Evolutionary conservation across 2,113 vertebrate genomes (phyloP).

Genomic region (Salvelinus fontinalis): DNA sequence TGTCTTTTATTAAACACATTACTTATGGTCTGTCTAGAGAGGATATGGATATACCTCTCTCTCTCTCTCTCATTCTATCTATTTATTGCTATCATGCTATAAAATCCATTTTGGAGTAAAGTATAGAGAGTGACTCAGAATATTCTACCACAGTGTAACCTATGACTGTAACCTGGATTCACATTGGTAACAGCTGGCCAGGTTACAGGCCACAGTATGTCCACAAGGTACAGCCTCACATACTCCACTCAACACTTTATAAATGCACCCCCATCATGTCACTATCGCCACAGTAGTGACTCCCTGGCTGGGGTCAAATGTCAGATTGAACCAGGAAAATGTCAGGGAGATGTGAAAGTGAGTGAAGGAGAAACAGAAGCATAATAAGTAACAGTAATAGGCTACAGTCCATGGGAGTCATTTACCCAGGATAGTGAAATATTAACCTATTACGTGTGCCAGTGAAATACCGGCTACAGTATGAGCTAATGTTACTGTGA

Average conservation of each 20-base stretch:
- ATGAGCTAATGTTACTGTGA: conserved; percentile 25
- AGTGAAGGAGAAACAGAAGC: not conserved
- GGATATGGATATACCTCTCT: too few relatives aligned
- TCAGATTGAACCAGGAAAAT: conserved; percentile 33
- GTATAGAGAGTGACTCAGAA: conserved; percentile 36
- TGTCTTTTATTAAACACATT: too few relatives aligned
- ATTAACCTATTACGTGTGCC: conserved; percentile 16
- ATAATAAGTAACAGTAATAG: too few relatives aligned
- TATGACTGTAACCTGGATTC: not conserved
- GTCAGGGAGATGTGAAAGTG: conserved; percentile 17
- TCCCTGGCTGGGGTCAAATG: conserved; percentile 34
- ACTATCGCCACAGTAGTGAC: conserved; percentile 50
- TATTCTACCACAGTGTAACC: conserved; percentile 31
- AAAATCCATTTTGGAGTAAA: too few relatives aligned
- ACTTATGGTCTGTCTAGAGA: too few relatives aligned
- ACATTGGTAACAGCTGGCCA: too few relatives aligned
- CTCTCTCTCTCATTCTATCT: too few relatives aligned
- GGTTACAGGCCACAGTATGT: conserved; percentile 1
- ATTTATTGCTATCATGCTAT: too few relatives aligned
- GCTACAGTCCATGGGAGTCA: too few relatives aligned
- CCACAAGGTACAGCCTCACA: conserved; percentile 34
- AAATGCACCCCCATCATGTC: conserved; percentile 31
- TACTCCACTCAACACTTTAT: conserved; percentile 32
- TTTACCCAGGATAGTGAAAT: not conserved
- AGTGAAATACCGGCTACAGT: not conserved